Evolutionary conservation across 2,888 invertebrate genomes (phyloP).

Genomic region (Bombyx huttoni): DNA sequence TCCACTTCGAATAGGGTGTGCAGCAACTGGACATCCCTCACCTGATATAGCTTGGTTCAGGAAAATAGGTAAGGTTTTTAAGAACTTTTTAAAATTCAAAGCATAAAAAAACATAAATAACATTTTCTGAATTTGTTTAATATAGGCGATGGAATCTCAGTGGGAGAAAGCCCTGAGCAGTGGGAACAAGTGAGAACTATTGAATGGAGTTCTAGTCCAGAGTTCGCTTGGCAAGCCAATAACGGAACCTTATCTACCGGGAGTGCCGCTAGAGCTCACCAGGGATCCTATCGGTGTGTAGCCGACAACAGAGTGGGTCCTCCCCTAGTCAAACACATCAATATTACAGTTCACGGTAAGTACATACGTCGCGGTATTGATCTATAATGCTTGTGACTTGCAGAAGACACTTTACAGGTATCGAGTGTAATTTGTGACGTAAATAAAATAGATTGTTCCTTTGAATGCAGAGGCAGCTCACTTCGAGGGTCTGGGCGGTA

Average conservation of each 20-base stretch:
- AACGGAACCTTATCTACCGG: constrained; percentile 76
- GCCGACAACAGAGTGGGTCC: constrained; percentile 87
- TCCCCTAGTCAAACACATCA: constrained; percentile 84
- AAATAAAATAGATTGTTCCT: constrained; percentile 1
- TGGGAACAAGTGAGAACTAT: constrained; percentile 21
- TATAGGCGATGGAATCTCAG: constrained; percentile 13
- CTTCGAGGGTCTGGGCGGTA: constrained; percentile 73
- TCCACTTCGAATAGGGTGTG: constrained; percentile 78
- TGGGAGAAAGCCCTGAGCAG: constrained; percentile 21
- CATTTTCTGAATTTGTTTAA: too few relatives aligned
- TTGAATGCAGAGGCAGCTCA: constrained; percentile 76
- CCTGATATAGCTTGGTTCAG: constrained; percentile 78
- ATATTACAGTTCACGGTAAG: constrained; percentile 84
- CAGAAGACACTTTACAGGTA: too few relatives aligned
- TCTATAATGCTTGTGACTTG: too few relatives aligned
- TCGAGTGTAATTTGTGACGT: background rate
- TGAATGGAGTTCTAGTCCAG: constrained; percentile 11
- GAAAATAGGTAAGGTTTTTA: constrained; percentile 39
- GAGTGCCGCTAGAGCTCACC: constrained; percentile 77
- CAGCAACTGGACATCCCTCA: constrained; percentile 80
- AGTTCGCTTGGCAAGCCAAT: constrained; percentile 11
- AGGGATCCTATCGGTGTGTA: constrained; percentile 85
- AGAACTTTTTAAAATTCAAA: too few relatives aligned
- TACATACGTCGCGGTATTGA: background rate
- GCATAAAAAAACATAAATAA: too few relatives aligned